Evolutionary conservation across 2,888 invertebrate genomes (phyloP).

Genomic region (Eubasilissa splendida): DNA sequence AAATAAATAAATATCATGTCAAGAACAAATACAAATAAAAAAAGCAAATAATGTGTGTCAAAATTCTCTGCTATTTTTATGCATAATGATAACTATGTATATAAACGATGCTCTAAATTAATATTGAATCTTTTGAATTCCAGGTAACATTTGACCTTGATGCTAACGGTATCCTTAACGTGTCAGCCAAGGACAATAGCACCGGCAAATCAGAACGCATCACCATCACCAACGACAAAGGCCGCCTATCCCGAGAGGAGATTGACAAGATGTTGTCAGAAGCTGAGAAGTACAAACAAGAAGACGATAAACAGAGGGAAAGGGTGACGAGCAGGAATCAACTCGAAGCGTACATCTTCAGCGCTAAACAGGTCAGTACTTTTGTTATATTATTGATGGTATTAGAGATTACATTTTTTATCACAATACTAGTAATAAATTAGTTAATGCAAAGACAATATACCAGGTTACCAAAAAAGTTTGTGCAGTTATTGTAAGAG

Average conservation of each 20-base stretch:
- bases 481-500: too few relatives aligned
- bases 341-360: slow-evolving; percentile 84
- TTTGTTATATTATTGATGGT: slow-evolving; percentile 48
- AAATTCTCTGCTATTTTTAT: neutral
- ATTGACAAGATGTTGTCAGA: slow-evolving; percentile 89
- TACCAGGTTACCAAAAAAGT: too few relatives aligned
- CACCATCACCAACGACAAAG: slow-evolving; percentile 90
- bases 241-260: slow-evolving; percentile 87
- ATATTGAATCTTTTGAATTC: neutral
- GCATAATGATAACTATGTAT: too few relatives aligned
- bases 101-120: too few relatives aligned
- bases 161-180: slow-evolving; percentile 90
- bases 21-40: too few relatives aligned
- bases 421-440: too few relatives aligned
- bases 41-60: too few relatives aligned
- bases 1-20: too few relatives aligned
- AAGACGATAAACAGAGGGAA: slow-evolving; percentile 81
- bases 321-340: slow-evolving; percentile 82
- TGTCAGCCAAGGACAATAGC: slow-evolving; percentile 83
- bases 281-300: slow-evolving; percentile 84
- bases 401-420: too few relatives aligned
- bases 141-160: slow-evolving; percentile 91
- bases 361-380: slow-evolving; percentile 74
- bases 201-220: slow-evolving; percentile 87
- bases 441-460: too few relatives aligned